phyloP scores from a whole-genome alignment of 2,888 invertebrate genomes.

The Pristionchus entomophagus region DNA sequence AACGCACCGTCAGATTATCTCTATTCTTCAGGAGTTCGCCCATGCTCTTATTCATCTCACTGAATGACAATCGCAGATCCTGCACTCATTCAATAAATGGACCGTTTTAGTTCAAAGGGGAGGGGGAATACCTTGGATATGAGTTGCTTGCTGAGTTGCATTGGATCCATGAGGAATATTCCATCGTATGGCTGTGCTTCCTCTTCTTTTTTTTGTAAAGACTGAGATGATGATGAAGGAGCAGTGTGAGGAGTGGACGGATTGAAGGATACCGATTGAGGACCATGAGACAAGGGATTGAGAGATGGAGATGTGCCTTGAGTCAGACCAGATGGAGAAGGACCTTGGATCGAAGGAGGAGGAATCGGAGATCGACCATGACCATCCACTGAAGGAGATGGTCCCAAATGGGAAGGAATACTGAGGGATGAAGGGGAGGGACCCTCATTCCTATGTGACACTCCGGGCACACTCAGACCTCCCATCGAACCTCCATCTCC shows the following conservation, averaged over 20 bases:
- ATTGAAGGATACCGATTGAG: background rate
- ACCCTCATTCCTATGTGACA: background rate
- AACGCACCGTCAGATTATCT: slow-evolving; percentile 11
- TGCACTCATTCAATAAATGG: background rate
- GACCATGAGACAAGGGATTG: background rate
- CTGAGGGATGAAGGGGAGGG: background rate
- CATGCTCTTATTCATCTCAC: slow-evolving; percentile 37
- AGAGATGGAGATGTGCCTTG: background rate
- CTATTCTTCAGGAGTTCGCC: background rate
- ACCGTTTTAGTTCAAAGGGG: background rate
- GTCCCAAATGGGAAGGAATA: background rate
- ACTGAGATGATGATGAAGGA: background rate
- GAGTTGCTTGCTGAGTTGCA: background rate
- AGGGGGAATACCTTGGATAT: background rate
- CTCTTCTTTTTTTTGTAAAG: background rate
- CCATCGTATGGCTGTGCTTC: background rate
- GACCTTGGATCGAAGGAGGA: background rate
- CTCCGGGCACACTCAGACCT: background rate
- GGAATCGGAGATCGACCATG: background rate
- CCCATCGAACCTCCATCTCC: background rate
- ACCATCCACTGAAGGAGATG: background rate
- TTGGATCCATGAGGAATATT: background rate
- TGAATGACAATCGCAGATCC: slow-evolving; percentile 22
- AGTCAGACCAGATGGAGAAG: background rate
- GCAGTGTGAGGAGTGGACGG: background rate